Conservation (phyloP, 2,888 invertebrate species). For the Erebia palarica region DNA sequence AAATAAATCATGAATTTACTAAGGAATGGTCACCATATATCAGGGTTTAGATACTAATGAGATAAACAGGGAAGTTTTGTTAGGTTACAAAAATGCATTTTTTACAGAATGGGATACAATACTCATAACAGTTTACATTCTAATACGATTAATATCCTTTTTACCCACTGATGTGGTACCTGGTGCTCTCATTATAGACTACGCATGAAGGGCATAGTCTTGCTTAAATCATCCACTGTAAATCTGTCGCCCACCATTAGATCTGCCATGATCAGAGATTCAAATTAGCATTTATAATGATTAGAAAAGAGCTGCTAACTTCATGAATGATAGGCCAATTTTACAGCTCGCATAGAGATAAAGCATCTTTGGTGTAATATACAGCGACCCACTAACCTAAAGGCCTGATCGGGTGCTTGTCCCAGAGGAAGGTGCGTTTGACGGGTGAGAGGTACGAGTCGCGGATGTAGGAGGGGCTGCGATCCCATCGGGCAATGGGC, state of each 20-base stretch:
- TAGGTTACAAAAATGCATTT: slow-evolving; percentile 16
- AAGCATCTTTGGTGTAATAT: slow-evolving; percentile 62
- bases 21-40: neutral
- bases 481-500: slow-evolving; percentile 88
- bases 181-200: slow-evolving; percentile 71
- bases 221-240: slow-evolving; percentile 76
- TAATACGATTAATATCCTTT: slow-evolving; percentile 9
- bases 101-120: slow-evolving; percentile 23
- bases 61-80: neutral
- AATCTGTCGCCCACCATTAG: slow-evolving; percentile 76
- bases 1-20: neutral
- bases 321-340: slow-evolving; percentile 58
- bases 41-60: neutral
- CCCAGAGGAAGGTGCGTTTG: slow-evolving; percentile 95
- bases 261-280: slow-evolving; percentile 68
- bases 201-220: slow-evolving; percentile 77
- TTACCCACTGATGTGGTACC: slow-evolving; percentile 55
- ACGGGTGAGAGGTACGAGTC: slow-evolving; percentile 95
- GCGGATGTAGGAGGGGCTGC: slow-evolving; percentile 89
- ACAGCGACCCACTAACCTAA: slow-evolving; percentile 88
- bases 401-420: slow-evolving; percentile 94
- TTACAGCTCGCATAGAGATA: slow-evolving; percentile 61
- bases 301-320: slow-evolving; percentile 35
- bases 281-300: slow-evolving; percentile 42
- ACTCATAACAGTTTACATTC: slow-evolving; percentile 21